Percentiles rank a stretch among this genome's conserved stretches.
Evolutionary conservation across 2,113 vertebrate genomes (phyloP).

Genomic region (Tetrax tetrax): DNA sequence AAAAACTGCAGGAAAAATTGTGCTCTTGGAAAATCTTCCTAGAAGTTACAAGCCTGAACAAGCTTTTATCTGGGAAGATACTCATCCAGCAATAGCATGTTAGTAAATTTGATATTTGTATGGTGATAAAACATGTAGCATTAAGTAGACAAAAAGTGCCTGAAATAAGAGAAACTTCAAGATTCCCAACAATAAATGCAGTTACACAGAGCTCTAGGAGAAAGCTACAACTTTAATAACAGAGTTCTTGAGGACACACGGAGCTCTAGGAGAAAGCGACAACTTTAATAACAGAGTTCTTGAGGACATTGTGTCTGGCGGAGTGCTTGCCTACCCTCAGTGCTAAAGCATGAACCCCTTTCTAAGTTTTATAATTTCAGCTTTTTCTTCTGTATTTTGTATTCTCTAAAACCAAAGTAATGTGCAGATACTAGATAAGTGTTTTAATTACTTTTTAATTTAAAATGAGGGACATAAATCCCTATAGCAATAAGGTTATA

Average conservation of each 20-base stretch:
- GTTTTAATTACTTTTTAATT: slow-evolving; percentile 70
- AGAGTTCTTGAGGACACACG: not conserved
- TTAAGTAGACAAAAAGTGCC: not conserved
- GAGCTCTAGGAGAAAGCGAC: no score
- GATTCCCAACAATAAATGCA: not conserved
- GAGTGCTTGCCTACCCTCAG: not conserved
- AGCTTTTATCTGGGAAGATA: not conserved
- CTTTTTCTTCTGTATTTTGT: slow-evolving; percentile 21
- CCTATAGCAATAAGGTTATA: slow-evolving; percentile 25
- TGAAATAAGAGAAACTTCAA: not conserved
- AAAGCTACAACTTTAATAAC: not conserved
- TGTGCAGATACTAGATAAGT: slow-evolving; percentile 17
- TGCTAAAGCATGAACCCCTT: not conserved
- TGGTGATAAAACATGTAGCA: not conserved
- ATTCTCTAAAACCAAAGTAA: slow-evolving; percentile 19
- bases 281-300: not conserved
- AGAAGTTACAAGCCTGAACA: not conserved
- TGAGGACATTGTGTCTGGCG: not conserved
- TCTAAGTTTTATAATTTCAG: not conserved
- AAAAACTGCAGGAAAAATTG: not conserved
- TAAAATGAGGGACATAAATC: slow-evolving; percentile 46
- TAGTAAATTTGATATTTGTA: not conserved
- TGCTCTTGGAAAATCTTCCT: not conserved
- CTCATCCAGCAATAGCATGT: not conserved
- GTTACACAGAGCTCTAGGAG: not conserved